These are phyloP conservation scores for Tolypeutes matacus DNA, from an alignment of 2,797 vertebrate species.

Conservation along the genomic window DNA sequence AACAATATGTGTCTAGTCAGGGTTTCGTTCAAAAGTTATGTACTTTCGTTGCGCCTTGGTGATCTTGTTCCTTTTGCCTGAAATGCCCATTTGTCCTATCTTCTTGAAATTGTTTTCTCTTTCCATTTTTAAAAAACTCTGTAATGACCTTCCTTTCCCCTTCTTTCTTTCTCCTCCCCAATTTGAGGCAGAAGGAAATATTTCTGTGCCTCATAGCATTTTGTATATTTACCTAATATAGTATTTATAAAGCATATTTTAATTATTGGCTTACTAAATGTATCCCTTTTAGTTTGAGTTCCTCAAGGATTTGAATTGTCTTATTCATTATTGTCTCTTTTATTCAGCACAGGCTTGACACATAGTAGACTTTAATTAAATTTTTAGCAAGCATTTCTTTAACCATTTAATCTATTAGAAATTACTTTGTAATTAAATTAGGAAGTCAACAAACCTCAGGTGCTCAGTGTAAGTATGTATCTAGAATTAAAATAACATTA, in stretches of 20 bases:
- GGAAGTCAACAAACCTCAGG: constrained; percentile 18
- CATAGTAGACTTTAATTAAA: not conserved
- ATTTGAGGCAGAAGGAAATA: constrained; percentile 52
- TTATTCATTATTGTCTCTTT: constrained; percentile 38
- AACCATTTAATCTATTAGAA: constrained; percentile 45
- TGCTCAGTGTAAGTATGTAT: constrained; percentile 25
- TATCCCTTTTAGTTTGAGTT: not conserved
- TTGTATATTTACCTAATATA: not conserved
- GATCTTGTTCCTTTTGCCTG: not conserved
- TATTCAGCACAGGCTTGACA: not conserved
- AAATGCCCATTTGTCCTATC: constrained; percentile 16
- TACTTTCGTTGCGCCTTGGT: not conserved
- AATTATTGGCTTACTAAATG: not conserved
- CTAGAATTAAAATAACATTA: constrained; percentile 69
- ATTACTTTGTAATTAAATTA: constrained; percentile 55
- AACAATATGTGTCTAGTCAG: not conserved
- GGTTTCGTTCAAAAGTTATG: not conserved
- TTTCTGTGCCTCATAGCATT: constrained; percentile 37
- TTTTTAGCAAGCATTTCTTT: constrained; percentile 49
- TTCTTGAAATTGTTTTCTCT: constrained; percentile 5
- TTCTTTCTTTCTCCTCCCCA: not conserved
- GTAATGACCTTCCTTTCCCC: not conserved
- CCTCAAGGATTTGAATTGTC: not conserved
- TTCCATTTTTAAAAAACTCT: not conserved
- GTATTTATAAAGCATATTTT: constrained; percentile 16